Base-by-base conservation (phyloP, 2,797 vertebrate genomes). In the Danio kyathit region DNA sequence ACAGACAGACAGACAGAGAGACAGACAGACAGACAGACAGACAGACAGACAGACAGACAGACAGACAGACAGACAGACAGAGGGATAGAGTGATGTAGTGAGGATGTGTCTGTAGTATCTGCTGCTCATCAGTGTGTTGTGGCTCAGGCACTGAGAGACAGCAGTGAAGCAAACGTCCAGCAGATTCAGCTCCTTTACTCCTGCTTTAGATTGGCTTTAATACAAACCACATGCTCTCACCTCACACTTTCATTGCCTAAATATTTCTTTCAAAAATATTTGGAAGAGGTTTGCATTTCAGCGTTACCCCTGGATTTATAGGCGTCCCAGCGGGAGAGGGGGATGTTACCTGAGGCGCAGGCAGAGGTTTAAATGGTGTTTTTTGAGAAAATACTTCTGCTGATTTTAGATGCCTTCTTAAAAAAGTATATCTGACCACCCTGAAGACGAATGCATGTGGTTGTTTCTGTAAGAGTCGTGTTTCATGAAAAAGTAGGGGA, bases 221-320 rank as follows among this genome's bases (percentile, higher is more conserved):
- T 87, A 77, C 74, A 80, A 73, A 88, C 86, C 84, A 88, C 72
- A 89, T 90, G 89, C 83, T 76, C 65, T 79, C 76, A 79, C 86
- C 77, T 66, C 12, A 16, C 79, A 80, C 83, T 87, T 89, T 86
- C 78, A 72, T 80, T 80, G 82, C 49, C 43, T 59, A 40, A 84
- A 82, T 80, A 82, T 86, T 89, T 48, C 82, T 84, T 89, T 88
- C 44, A 79, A 81, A 90, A 89, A 87, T 88, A 87, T 87, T 87
- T 87, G 72, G 38, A 13, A 66, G 56, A 38, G 66, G 72, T 80
- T 86, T 79, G 63, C 3, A 3, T 54, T 88, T 76, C 82, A 79
- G 80, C 76, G 14, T 80, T 79, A 67, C 54, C 60, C 29, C 43
- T 77, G 70, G 85, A 86, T 88, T 79, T 85, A 87, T 79, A 56